These are phyloP conservation scores for Ostrea denselamellosa DNA, from an alignment of 1,140 invertebrate species.

Conservation along the genomic window DNA sequence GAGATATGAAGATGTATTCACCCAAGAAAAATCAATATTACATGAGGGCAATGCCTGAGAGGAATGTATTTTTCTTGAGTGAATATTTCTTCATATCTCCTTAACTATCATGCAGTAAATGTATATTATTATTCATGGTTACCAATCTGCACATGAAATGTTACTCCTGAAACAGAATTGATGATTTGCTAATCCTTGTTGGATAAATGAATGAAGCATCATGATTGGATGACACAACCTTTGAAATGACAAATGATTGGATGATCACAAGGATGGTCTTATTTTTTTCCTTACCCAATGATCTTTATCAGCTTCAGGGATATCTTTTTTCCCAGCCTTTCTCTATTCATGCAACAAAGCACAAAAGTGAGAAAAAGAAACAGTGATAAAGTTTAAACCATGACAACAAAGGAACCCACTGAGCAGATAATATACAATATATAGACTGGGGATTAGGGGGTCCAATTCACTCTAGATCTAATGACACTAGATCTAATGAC, in stretches of 20 bases:
- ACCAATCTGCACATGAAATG: too few relatives aligned
- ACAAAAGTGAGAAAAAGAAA: constrained; percentile 43
- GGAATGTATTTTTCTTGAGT: too few relatives aligned
- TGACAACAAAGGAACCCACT: neutral
- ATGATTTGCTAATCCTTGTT: neutral
- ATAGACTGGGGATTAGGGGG: too few relatives aligned
- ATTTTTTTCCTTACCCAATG: constrained; percentile 49
- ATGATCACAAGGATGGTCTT: neutral
- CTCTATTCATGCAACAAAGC: constrained; percentile 48
- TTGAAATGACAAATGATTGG: neutral
- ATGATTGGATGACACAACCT: neutral
- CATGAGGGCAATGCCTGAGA: too few relatives aligned
- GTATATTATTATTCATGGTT: too few relatives aligned
- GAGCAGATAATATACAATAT: neutral
- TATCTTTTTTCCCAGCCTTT: constrained; percentile 52
- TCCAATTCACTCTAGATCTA: too few relatives aligned
- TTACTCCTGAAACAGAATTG: too few relatives aligned
- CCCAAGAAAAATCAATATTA: too few relatives aligned
- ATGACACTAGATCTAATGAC: too few relatives aligned
- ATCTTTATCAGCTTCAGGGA: constrained; percentile 49
- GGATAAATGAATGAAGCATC: neutral
- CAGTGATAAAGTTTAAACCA: constrained; percentile 35
- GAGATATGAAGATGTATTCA: too few relatives aligned
- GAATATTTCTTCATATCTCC: too few relatives aligned
- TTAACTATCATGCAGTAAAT: too few relatives aligned